Percentiles rank a stretch among this genome's conserved stretches.
Evolutionary conservation across 2,113 vertebrate species (phyloP).

Genomic region (Bambusicola thoracicus): DNA sequence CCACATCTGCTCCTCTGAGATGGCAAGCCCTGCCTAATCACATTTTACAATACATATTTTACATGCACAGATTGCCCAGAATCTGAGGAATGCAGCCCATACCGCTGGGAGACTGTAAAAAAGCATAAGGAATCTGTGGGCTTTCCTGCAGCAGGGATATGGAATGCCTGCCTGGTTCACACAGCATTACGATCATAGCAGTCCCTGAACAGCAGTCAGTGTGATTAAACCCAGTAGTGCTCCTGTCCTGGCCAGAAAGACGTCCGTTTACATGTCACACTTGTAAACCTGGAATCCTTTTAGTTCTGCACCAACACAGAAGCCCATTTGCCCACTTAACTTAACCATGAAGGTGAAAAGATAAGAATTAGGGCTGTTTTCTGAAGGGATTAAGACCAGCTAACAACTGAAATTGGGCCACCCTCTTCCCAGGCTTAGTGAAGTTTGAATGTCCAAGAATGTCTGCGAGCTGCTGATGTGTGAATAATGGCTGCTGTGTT

Average conservation of each 20-base stretch:
- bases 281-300: background rate
- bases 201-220: background rate
- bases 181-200: background rate
- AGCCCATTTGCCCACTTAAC: background rate
- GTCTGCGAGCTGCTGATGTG: rapidly evolving
- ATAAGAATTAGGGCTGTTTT: background rate
- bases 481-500: background rate
- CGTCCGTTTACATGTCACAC: rapidly evolving
- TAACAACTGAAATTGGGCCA: background rate
- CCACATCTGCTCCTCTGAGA: slow-evolving; percentile 24
- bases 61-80: slow-evolving; percentile 42
- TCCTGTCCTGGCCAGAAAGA: background rate
- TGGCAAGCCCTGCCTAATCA: background rate
- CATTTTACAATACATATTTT: slow-evolving; percentile 45
- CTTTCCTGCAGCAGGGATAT: slow-evolving; percentile 40
- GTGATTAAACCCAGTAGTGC: background rate
- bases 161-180: slow-evolving; percentile 30
- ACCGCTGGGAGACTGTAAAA: slow-evolving; percentile 51
- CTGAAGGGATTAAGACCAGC: background rate
- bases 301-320: background rate
- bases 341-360: background rate
- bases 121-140: slow-evolving; percentile 41
- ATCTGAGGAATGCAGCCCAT: slow-evolving; percentile 61
- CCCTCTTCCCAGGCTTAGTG: background rate
- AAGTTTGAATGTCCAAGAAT: background rate